Conservation (phyloP, 2,888 invertebrate species). For the Apamea crenata region DNA sequence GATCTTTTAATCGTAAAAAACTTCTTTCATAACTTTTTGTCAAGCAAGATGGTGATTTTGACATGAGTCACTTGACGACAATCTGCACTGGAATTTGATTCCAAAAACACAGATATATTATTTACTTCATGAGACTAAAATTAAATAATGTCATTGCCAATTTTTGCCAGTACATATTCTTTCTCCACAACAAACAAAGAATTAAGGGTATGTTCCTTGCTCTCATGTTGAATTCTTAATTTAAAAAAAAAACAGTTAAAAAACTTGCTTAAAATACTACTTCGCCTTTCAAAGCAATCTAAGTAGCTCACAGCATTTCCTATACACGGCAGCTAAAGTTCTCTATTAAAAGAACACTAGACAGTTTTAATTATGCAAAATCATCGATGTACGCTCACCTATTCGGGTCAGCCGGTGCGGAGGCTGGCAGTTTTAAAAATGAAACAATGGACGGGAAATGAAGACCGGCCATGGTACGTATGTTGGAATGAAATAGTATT, state of each 20-base stretch:
- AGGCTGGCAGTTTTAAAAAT: conserved; percentile 79
- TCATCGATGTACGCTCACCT: conserved; percentile 79
- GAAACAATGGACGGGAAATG: conserved; percentile 83
- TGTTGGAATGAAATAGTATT: conserved; percentile 74
- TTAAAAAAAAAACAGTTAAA: neutral
- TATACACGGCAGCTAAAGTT: conserved; percentile 59
- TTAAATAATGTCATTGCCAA: no score
- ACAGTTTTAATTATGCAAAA: conserved; percentile 85
- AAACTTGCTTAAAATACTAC: conserved; percentile 5
- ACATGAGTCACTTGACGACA: neutral
- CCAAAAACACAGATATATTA: neutral
- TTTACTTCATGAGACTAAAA: no score
- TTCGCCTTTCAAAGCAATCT: conserved; percentile 15
- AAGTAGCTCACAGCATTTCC: conserved; percentile 35
- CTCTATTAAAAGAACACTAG: conserved; percentile 75
- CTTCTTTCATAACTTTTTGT: neutral
- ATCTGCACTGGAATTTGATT: neutral
- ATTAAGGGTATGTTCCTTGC: neutral
- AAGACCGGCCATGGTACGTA: conserved; percentile 69
- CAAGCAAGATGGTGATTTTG: neutral
- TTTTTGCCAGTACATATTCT: neutral
- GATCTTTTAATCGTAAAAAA: conserved; percentile 21
- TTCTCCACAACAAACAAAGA: neutral
- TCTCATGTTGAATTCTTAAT: neutral
- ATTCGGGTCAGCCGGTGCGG: conserved; percentile 81